These are phyloP conservation scores for Mythimna albipuncta DNA, from an alignment of 2,888 invertebrate species.

Conservation along the genomic window DNA sequence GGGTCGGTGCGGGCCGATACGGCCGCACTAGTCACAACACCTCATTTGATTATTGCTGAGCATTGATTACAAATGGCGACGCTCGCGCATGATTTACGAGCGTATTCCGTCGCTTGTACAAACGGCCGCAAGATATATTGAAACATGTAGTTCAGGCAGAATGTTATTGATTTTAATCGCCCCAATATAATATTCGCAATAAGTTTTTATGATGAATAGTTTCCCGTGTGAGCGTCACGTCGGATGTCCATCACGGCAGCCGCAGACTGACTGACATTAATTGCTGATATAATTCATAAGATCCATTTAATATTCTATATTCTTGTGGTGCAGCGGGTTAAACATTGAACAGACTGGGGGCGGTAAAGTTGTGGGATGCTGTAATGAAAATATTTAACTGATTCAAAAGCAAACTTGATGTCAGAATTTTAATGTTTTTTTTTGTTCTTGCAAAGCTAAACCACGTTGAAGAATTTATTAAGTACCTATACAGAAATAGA, in stretches of 20 bases:
- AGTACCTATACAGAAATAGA: background rate
- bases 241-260: slow-evolving; percentile 39
- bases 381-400: background rate
- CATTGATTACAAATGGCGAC: slow-evolving; percentile 46
- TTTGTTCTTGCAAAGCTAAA: background rate
- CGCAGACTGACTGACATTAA: slow-evolving; percentile 29
- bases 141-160: slow-evolving; percentile 2
- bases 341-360: background rate
- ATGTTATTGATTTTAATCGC: slow-evolving; percentile 48
- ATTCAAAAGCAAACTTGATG: background rate
- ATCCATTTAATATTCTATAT: slow-evolving; percentile 22
- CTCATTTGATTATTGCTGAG: slow-evolving; percentile 36
- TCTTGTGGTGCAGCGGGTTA: background rate
- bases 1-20: slow-evolving; percentile 15
- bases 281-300: slow-evolving; percentile 35
- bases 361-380: background rate
- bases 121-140: slow-evolving; percentile 18
- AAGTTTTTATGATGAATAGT: slow-evolving; percentile 48
- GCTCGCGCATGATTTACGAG: slow-evolving; percentile 42
- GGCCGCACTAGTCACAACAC: slow-evolving; percentile 32
- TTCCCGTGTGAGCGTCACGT: slow-evolving; percentile 28
- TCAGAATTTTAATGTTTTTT: background rate
- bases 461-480: background rate
- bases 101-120: slow-evolving; percentile 21
- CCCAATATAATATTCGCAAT: slow-evolving; percentile 38